Percentiles rank a stretch among this genome's conserved stretches.
phyloP scores from a whole-genome alignment of 2,888 invertebrate species.

The Drosophila greeni region DNA sequence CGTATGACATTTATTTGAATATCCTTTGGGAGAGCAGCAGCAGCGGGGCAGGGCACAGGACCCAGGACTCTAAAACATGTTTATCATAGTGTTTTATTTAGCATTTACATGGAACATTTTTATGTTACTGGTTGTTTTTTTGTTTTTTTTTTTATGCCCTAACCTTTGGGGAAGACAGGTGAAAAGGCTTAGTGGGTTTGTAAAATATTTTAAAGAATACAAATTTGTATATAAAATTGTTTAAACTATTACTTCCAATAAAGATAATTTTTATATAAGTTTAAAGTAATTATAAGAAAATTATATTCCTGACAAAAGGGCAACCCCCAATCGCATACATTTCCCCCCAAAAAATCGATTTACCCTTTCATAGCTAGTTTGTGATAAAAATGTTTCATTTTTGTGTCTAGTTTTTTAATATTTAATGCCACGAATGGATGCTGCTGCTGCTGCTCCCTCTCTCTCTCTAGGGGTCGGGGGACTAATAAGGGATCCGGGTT shows the following conservation, averaged over 20 bases:
- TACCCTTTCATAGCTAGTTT: conserved; percentile 40
- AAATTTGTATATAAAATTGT: no score
- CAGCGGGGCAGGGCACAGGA: conserved; percentile 17
- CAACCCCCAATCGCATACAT: neutral
- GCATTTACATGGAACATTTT: conserved; percentile 49
- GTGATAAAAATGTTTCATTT: conserved; percentile 72
- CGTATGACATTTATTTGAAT: conserved; percentile 74
- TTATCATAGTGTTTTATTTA: conserved; percentile 72
- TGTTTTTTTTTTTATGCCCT: conserved; percentile 35
- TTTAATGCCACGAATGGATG: conserved; percentile 58
- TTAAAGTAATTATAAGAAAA: no score
- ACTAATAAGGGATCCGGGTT: conserved; percentile 32
- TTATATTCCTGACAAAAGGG: neutral
- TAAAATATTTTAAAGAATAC: neutral
- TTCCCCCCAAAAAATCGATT: neutral
- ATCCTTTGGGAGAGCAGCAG: conserved; percentile 64
- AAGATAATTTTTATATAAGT: neutral
- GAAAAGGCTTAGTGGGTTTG: neutral
- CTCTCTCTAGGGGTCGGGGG: conserved; percentile 9
- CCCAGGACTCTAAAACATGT: conserved; percentile 56
- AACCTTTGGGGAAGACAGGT: neutral
- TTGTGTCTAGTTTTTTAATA: conserved; percentile 72
- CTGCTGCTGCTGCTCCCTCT: conserved; percentile 1
- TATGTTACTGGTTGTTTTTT: conserved; percentile 28
- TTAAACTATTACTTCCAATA: no score